Evolutionary conservation across 2,797 vertebrate genomes (phyloP).

Genomic region (Carduelis carduelis): DNA sequence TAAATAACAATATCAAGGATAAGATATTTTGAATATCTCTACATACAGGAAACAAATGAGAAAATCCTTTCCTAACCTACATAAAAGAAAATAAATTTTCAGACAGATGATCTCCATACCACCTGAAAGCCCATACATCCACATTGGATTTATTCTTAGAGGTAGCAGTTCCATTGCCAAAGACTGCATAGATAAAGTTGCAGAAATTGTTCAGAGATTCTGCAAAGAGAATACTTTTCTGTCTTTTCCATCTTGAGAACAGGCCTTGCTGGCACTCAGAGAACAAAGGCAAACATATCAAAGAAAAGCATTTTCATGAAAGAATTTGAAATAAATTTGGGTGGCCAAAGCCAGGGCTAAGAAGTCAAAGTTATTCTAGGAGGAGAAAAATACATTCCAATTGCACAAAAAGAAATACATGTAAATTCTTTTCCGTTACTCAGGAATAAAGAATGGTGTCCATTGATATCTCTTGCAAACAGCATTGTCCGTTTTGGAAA

Average conservation of each 20-base stretch:
- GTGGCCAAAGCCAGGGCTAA: background rate
- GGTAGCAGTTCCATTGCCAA: background rate
- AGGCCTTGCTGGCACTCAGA: background rate
- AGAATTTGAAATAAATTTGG: background rate
- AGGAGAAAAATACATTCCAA: background rate
- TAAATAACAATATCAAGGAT: conserved; percentile 31
- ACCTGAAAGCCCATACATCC: background rate
- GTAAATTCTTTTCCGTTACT: background rate
- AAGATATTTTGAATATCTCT: background rate
- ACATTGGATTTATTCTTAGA: background rate
- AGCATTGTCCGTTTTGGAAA: background rate
- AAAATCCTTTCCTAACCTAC: background rate
- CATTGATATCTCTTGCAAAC: background rate
- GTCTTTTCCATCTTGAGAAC: background rate
- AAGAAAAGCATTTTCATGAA: background rate
- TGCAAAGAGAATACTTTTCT: background rate
- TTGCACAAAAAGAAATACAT: background rate
- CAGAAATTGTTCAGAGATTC: background rate
- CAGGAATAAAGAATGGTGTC: background rate
- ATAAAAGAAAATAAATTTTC: background rate
- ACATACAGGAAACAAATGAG: background rate
- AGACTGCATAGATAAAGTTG: background rate
- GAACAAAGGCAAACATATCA: background rate
- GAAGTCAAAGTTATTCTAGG: background rate
- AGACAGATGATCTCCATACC: background rate